These are phyloP conservation scores for Diadema setosum DNA, from an alignment of 35 echinoderm and acorn worm species.

Conservation along the genomic window DNA sequence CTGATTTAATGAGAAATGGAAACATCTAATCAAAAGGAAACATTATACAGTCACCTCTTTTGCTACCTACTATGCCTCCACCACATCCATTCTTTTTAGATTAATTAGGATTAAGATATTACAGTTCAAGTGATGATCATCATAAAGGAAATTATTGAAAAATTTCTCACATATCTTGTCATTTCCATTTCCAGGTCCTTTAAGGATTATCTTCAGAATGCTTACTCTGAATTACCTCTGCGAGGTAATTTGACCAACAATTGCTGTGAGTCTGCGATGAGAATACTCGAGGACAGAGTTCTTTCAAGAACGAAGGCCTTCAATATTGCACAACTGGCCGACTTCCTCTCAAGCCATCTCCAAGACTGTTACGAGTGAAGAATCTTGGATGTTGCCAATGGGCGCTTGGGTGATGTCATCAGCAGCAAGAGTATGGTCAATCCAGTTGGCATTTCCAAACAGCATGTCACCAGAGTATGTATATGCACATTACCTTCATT, in stretches of 20 bases:
- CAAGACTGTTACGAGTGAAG: constrained; percentile 42
- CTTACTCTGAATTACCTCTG: background rate
- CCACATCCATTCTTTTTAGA: too few species aligned
- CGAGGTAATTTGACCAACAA: constrained; percentile 53
- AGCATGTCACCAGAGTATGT: background rate
- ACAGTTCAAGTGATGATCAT: too few species aligned
- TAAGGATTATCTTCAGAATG: background rate
- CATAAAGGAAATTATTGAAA: too few species aligned
- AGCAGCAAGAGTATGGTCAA: background rate
- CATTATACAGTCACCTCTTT: too few species aligned
- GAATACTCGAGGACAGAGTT: constrained; percentile 46
- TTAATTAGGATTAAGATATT: too few species aligned
- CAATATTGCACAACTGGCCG: constrained; percentile 28
- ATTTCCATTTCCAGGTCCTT: background rate
- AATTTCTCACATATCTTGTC: background rate
- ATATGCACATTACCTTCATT: too few species aligned
- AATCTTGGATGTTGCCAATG: constrained; percentile 15
- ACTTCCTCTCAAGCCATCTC: constrained; percentile 29
- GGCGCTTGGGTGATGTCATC: background rate
- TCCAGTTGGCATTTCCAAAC: background rate
- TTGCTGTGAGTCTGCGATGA: constrained; percentile 51
- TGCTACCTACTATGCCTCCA: too few species aligned
- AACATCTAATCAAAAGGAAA: too few species aligned
- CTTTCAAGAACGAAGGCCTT: constrained; percentile 30
- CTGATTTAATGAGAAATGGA: too few species aligned